phyloP scores from a whole-genome alignment of 2,888 invertebrate genomes.

The Notodonta dromedarius region DNA sequence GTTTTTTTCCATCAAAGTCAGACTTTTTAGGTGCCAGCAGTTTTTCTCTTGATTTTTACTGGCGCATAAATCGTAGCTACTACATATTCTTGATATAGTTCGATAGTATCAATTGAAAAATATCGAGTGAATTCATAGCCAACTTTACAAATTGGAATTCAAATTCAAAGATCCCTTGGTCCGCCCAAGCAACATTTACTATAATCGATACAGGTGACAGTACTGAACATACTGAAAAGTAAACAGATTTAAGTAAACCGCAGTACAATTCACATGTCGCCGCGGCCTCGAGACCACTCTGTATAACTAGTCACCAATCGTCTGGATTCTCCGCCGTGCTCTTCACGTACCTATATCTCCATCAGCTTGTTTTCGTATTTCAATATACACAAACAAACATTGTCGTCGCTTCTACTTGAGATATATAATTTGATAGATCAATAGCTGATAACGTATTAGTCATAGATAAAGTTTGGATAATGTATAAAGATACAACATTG shows the following conservation, averaged over 20 bases:
- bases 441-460: too few species aligned
- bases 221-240: constrained; percentile 8
- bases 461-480: too few species aligned
- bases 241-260: constrained; percentile 8
- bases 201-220: constrained; percentile 2
- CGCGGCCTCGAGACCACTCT: constrained; percentile 50
- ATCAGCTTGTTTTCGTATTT: constrained; percentile 10
- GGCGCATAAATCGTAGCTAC: too few species aligned
- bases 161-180: constrained; percentile 10
- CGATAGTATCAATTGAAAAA: too few species aligned
- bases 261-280: constrained; percentile 33
- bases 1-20: too few species aligned
- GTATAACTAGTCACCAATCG: constrained; percentile 62
- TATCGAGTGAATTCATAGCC: not conserved
- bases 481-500: too few species aligned
- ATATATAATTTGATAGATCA: too few species aligned
- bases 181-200: constrained; percentile 13
- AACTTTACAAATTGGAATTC: not conserved
- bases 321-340: constrained; percentile 53
- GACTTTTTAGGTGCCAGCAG: too few species aligned
- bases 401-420: not conserved
- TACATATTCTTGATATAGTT: too few species aligned
- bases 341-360: constrained; percentile 41
- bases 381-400: constrained; percentile 8
- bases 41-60: too few species aligned